Evolutionary conservation across 2,113 vertebrate species (phyloP).

Genomic region (Propithecus coquereli): DNA sequence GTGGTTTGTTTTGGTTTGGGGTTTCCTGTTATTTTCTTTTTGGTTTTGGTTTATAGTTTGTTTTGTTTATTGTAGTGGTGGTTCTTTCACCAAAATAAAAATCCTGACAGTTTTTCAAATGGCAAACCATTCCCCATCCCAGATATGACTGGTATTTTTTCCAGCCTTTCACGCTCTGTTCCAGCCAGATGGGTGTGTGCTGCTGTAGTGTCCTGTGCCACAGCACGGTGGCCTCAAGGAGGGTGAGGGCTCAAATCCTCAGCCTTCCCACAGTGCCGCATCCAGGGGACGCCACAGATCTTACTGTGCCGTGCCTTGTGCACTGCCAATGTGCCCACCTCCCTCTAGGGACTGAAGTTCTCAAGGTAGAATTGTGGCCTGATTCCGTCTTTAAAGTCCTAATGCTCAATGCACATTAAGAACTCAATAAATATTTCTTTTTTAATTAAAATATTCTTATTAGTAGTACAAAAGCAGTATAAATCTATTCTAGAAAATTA

Average conservation of each 20-base stretch:
- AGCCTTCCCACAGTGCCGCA: rapidly evolving
- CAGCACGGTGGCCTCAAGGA: background rate
- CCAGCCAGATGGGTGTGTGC: too few species aligned
- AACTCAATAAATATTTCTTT: background rate
- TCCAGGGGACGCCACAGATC: background rate
- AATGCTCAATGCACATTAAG: background rate
- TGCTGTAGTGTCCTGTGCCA: background rate
- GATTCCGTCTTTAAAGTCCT: background rate
- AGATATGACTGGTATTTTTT: rapidly evolving
- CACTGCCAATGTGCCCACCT: background rate
- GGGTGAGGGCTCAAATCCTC: background rate
- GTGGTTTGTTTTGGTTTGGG: background rate
- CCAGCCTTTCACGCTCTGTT: background rate
- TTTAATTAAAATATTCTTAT: background rate
- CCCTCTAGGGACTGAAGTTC: background rate
- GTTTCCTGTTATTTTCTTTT: background rate
- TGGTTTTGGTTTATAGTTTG: background rate
- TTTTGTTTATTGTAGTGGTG: background rate
- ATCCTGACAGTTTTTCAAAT: background rate
- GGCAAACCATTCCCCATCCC: background rate
- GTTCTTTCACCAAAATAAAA: background rate
- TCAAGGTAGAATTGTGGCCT: background rate
- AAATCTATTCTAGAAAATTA: background rate
- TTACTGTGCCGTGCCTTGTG: rapidly evolving
- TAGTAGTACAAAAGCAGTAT: background rate